Conservation (phyloP, 2,797 vertebrate genomes). For the Lepilemur ruficaudatus region DNA sequence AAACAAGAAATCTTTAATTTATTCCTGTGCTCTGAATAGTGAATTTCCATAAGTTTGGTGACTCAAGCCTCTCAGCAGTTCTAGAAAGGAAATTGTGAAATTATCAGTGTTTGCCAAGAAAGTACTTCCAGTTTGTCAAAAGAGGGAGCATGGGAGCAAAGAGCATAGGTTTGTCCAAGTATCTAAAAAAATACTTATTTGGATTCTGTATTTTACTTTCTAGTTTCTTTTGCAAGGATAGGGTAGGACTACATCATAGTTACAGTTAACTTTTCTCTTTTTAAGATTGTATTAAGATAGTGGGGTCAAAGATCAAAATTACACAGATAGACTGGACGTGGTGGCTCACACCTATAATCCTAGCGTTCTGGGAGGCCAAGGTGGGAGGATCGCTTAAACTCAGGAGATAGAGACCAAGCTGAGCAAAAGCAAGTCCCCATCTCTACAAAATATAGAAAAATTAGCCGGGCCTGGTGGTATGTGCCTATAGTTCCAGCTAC, state of each 20-base stretch:
- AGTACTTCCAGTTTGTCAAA: background rate
- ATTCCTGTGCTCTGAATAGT: background rate
- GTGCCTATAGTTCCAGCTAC: no score
- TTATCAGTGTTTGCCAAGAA: background rate
- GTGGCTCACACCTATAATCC: no score
- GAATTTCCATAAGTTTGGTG: slow-evolving; percentile 34
- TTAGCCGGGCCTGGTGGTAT: no score
- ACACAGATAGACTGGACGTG: background rate
- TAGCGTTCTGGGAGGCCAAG: no score
- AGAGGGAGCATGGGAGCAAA: slow-evolving; percentile 58
- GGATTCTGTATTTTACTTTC: slow-evolving; percentile 26
- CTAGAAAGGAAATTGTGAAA: slow-evolving; percentile 59
- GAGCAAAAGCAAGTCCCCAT: no score
- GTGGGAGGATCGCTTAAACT: no score
- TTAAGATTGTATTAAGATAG: background rate
- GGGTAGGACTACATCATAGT: background rate
- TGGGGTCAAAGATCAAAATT: slow-evolving; percentile 31
- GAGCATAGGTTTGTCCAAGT: background rate
- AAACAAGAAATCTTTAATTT: slow-evolving; percentile 48
- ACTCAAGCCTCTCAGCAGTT: slow-evolving; percentile 38
- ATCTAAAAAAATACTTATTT: background rate
- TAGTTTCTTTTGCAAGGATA: slow-evolving; percentile 32
- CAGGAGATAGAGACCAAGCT: no score
- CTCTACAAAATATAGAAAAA: no score
- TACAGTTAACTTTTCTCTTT: slow-evolving; percentile 14